Evolutionary conservation across 2,797 vertebrate species (phyloP), one percentile per base, ranked within the genome.

Genomic region (Rhinella marina): DNA sequence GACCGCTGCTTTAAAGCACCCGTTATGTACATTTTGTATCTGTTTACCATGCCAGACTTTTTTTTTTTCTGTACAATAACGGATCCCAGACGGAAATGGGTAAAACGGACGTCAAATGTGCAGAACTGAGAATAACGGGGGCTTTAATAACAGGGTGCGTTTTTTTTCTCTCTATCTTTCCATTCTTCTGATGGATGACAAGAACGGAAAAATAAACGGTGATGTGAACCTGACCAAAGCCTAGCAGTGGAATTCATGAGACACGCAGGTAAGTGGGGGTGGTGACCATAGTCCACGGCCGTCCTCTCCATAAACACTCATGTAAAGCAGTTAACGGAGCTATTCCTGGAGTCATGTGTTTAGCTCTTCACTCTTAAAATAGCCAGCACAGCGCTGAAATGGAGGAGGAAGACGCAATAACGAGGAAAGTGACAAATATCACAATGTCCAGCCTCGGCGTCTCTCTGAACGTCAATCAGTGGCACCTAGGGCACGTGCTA

Each of bases 171-270:
- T 41, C 7, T 0, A 5, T 41, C 41, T 41, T n/a, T n/a, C n/a
- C n/a, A 6, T 41, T 41, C 41, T 41, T 41, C 5, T 41, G 0
- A 41, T 41, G 32, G 32, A 1, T 32, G 2, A 32, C 32, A 32
- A 32, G 32, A 32, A 32, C 5, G 41, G 41, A 41, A 41, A 41
- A 41, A 41, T 41, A 41, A 41, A 41, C 3, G 5, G 41, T 3
- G 41, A 41, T 41, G 41, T 41, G 41, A 41, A 41, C 41, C 41
- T 6, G 7, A 41, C 41, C 41, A 41, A 6, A 41, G 59, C 68
- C 41, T n/a, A 77, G 81, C 73, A 57, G 50, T 70, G 75, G 73
- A 88, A 88, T 79, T 57, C 52, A 25, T 32, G 17, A 41, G 21
- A 77, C 25, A 52, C 25, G 13, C 27, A 66, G 80, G 48, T 81